Base-by-base conservation (phyloP, 1,140 invertebrate species). In the Diachasma alloeum region DNA sequence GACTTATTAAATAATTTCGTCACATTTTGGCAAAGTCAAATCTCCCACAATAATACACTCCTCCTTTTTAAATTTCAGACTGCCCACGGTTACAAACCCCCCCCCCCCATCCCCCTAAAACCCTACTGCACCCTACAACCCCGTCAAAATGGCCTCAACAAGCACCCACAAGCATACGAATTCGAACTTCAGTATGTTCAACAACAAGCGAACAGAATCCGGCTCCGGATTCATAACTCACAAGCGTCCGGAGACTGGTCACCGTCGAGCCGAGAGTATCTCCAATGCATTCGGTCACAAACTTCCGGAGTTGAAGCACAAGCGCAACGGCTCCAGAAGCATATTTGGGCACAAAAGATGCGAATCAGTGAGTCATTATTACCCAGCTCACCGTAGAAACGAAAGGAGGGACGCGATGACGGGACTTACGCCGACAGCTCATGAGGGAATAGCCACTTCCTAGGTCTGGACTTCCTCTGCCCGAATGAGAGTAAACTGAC, bases 361-460 rank as follows among this genome's bases (percentile, higher is more conserved):
- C 13, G 88, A 89, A 78, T 90, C 88, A 6, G 90, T 85, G 22
- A 87, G 88, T 69, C 88, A 87, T 80, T 89, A 90, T 81, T 85
- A 89, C 76, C 80, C 87, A 53, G 91, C 91, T 1, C 91, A 92
- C 85, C 92, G 94, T 83, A 92, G 94, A 84, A 94, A 95, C 90
- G 94, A 96, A 87, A 95, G 94, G 79, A 95, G 95, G 94, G 95
- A 96, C 87, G 93, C 94, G 42, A 95, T 96, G 94, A 96, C 94
- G 22, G 94, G 94, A 19, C 90, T 96, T 96, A 96, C 84, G 93
- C 94, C 63, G 94, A 95, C 79, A 92, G 91, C n/a, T 91, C 92
- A n/a, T n/a, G n/a, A 39, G 91, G 90, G 68, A 89, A 81, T 15
- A 81, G 77, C 83, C 83, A 1, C 85, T 86, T 39, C n/a, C n/a